Conservation (phyloP, 2,888 invertebrate species). For the Sphaeridia pumilis region DNA sequence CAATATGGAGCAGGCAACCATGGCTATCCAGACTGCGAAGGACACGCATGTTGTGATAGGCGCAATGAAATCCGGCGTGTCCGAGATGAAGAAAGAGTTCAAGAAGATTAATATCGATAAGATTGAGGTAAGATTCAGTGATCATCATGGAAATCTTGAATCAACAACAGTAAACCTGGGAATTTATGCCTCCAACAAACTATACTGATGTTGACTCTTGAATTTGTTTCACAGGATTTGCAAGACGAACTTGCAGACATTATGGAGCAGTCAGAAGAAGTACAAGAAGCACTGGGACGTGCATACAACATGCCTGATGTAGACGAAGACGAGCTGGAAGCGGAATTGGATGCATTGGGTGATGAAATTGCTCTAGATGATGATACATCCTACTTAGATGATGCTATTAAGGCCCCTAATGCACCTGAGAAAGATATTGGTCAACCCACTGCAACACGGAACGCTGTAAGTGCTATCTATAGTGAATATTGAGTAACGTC, state of each 20-base stretch:
- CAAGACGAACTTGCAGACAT: constrained; percentile 97
- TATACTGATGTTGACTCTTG: no score
- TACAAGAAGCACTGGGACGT: constrained; percentile 87
- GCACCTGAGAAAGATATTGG: constrained; percentile 89
- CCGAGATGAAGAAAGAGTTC: constrained; percentile 96
- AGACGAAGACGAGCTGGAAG: constrained; percentile 95
- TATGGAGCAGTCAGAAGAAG: constrained; percentile 93
- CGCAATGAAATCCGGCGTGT: constrained; percentile 95
- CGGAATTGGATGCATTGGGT: constrained; percentile 83
- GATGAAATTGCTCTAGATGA: constrained; percentile 93
- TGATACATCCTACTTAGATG: constrained; percentile 89
- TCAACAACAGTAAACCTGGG: no score
- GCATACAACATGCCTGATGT: constrained; percentile 94
- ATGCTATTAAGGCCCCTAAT: constrained; percentile 84
- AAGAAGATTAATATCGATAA: constrained; percentile 96
- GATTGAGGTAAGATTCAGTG: constrained; percentile 64
- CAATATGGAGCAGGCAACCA: constrained; percentile 99
- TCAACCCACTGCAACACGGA: constrained; percentile 37
- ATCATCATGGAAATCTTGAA: neutral
- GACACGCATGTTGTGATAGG: constrained; percentile 87
- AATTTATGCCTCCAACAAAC: no score
- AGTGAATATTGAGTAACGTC: constrained; percentile 4
- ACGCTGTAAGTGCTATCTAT: constrained; percentile 22
- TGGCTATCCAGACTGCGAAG: constrained; percentile 88
- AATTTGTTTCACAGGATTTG: constrained; percentile 55